Base-by-base conservation (phyloP, 2,113 vertebrate species). In the Dicaeum eximium region DNA sequence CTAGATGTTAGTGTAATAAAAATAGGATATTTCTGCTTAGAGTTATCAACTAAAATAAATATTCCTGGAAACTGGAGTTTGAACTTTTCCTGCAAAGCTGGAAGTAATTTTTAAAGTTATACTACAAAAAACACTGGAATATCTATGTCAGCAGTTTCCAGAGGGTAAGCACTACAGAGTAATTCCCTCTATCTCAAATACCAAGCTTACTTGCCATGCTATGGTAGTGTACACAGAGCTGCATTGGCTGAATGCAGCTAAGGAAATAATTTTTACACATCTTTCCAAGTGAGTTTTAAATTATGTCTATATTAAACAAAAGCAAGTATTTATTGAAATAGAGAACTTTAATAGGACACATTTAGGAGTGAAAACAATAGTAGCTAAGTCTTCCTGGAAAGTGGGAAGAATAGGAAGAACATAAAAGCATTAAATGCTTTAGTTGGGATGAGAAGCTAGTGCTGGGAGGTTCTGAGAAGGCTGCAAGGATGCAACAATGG, bases 401-500 rank as follows among this genome's bases (percentile, higher is more conserved):
- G n/a, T 24, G 11, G 15, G 25, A 64, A 70, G 25, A 8, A 8
- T 31, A 6, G 8, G 3, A 38, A 54, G 35, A 82, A 72, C 19
- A 16, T 23, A 33, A 78, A 82, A 77, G 18, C 38, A 42, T 64
- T 58, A 64, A 8, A 19, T 58, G 20, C 22, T 6, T 70, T 58
- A 62, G 8, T 5, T 57, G 23, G 24, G 14, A 37, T 62, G 38
- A 78, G 42, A 40, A 86, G 27, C 58, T 69, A 9, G 67, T 65
- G 33, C 88, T 90, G 11, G 15, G 28, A 0, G 0, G 11, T 83
- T 66, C 64, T 77, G n/a, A 45, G 58, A 86, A 77, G 45, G 15
- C 48, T 20, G 3, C 19, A 42, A 13, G 11, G 23, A 21, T 30
- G 15, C 47, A 44, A 21, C 47, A 44, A 18, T 0, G 0, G 42